Evolutionary conservation across 1,140 invertebrate species (phyloP), one percentile per base, ranked within the genome.

Genomic region (Drosophila asahinai): DNA sequence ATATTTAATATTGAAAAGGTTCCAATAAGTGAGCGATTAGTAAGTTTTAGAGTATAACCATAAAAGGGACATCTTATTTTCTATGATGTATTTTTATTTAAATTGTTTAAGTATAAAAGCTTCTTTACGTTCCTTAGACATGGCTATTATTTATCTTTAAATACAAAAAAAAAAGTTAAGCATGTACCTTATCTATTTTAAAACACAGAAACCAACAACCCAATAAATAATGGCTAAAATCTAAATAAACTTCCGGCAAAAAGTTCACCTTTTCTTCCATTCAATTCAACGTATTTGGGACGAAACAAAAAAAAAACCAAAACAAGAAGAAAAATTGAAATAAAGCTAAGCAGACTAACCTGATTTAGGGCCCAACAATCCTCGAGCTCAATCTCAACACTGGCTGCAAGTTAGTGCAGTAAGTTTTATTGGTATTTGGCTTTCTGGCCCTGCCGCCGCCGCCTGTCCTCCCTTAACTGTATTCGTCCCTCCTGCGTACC

Each of bases 371-470:
- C 55, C 42, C 27, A 47, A 42, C 36, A 54, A 59, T 49, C 52
- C 65, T n/a, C 8, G 9, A 11, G 42, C 42, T 43, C 30, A 27
- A 67, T 51, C 55, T 40, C 49, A 58, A n/a, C 63, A 62, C 57
- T 80, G 51, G 54, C 40, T n/a, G 38, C 43, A 57, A 36, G 48
- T 73, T 58, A 74, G 64, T 81, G 63, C 63, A 75, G 81, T 89
- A 72, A 87, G 58, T 84, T 87, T 87, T 90, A 84, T 87, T 87
- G 81, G 84, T 84, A 89, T 89, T 87, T 89, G 62, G 80, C 66
- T 75, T 65, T 81, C 33, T 63, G 64, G 47, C 42, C 43, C 76
- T 51, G 51, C 49, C 17, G 3, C 36, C 63, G 27, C 36, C 63
- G 27, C 14, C 45, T 7, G 15, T 4, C 14, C 12, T 19, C 3